Evolutionary conservation across 2,113 vertebrate species (phyloP).

Genomic region (Engraulis encrasicolus): DNA sequence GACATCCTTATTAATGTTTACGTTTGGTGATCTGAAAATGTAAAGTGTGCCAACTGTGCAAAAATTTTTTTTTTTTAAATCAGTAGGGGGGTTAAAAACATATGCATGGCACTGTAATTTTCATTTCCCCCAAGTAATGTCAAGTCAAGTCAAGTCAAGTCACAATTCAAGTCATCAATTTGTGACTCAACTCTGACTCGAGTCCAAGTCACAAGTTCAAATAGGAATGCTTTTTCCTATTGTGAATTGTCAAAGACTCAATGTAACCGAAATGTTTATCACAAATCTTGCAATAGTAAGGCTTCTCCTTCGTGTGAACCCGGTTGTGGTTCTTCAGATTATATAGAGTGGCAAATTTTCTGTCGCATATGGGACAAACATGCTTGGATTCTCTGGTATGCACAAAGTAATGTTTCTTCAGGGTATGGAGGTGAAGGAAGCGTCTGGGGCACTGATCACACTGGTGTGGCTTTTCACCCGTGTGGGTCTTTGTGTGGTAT

Average conservation of each 20-base stretch:
- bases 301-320: constrained; percentile 2
- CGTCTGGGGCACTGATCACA: neutral
- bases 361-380: neutral
- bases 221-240: neutral
- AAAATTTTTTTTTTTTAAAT: no score
- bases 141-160: no score
- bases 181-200: no score
- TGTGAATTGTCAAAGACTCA: neutral
- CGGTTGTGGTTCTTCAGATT: neutral
- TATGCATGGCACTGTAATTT: no score
- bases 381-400: neutral
- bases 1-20: no score
- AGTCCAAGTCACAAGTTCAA: no score
- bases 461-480: neutral
- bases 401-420: neutral
- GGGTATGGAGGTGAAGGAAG: neutral
- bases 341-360: neutral
- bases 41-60: no score
- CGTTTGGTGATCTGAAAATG: no score
- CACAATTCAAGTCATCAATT: no score
- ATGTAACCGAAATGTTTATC: neutral
- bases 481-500: neutral
- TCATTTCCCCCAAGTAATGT: no score
- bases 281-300: neutral
- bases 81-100: no score